phyloP scores from a whole-genome alignment of 2,113 vertebrate genomes.

The Gadus chalcogrammus region DNA sequence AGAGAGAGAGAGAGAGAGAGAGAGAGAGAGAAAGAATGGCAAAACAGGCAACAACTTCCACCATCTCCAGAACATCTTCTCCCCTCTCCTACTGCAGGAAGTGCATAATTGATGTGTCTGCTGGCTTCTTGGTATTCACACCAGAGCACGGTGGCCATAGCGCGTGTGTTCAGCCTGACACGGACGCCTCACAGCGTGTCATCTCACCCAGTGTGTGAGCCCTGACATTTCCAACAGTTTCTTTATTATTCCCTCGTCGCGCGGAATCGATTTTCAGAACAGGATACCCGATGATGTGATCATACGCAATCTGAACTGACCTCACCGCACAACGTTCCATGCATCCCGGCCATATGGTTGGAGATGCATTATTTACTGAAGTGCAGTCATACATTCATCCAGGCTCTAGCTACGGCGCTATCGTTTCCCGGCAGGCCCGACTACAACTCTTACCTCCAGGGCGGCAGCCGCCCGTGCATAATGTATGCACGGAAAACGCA shows the following conservation, averaged over 20 bases:
- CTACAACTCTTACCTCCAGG: too few relatives aligned
- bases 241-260: too few relatives aligned
- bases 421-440: not conserved
- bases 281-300: too few relatives aligned
- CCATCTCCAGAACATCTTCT: not conserved
- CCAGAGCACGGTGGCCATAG: not conserved
- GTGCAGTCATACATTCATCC: too few relatives aligned
- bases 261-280: too few relatives aligned
- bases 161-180: not conserved
- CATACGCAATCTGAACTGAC: too few relatives aligned
- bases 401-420: not conserved
- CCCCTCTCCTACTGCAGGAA: not conserved
- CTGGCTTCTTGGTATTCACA: constrained; percentile 4
- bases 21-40: not conserved
- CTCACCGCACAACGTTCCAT: too few relatives aligned
- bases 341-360: not conserved
- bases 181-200: too few relatives aligned
- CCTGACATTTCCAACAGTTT: too few relatives aligned
- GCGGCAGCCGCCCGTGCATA: too few relatives aligned
- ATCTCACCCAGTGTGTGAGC: too few relatives aligned
- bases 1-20: not conserved
- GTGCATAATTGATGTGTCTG: not conserved
- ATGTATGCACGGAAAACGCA: too few relatives aligned
- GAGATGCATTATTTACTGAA: constrained; percentile 39
- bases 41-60: not conserved